Evolutionary conservation across 2,113 vertebrate species (phyloP).

Genomic region (Sphyrna mokarran): DNA sequence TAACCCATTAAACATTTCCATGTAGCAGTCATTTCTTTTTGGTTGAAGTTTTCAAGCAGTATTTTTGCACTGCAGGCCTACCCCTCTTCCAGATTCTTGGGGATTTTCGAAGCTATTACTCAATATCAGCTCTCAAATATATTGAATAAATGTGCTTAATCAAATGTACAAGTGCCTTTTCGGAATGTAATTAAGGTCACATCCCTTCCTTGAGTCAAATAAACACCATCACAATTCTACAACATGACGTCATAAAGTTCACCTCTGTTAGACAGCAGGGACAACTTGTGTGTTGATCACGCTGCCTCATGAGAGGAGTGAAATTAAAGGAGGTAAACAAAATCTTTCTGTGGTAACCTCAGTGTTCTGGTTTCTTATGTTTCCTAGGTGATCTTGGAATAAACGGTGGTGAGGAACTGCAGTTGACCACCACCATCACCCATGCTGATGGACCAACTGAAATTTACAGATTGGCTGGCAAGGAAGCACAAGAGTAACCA

Average conservation of each 20-base stretch:
- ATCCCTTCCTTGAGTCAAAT: background rate
- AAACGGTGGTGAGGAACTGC: slow-evolving; percentile 80
- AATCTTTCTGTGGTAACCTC: background rate
- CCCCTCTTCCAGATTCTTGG: background rate
- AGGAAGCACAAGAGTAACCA: slow-evolving; percentile 80
- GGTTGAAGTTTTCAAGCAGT: too few relatives aligned
- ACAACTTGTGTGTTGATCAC: background rate
- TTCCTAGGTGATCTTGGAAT: slow-evolving; percentile 63
- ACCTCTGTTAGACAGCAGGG: background rate
- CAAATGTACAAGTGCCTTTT: background rate
- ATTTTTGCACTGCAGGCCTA: background rate
- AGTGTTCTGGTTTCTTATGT: background rate
- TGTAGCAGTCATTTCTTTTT: background rate
- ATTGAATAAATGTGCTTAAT: background rate
- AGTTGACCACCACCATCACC: slow-evolving; percentile 92
- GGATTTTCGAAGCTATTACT: background rate
- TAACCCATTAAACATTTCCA: background rate
- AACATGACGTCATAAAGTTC: background rate
- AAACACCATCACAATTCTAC: background rate
- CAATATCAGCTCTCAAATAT: too few relatives aligned
- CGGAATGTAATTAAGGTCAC: background rate
- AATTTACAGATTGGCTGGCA: slow-evolving; percentile 87
- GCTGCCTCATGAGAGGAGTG: background rate
- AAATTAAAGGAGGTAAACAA: background rate
- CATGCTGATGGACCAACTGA: slow-evolving; percentile 83